Base-by-base conservation (phyloP, 2,113 vertebrate genomes). In the Bothrops jararaca region DNA sequence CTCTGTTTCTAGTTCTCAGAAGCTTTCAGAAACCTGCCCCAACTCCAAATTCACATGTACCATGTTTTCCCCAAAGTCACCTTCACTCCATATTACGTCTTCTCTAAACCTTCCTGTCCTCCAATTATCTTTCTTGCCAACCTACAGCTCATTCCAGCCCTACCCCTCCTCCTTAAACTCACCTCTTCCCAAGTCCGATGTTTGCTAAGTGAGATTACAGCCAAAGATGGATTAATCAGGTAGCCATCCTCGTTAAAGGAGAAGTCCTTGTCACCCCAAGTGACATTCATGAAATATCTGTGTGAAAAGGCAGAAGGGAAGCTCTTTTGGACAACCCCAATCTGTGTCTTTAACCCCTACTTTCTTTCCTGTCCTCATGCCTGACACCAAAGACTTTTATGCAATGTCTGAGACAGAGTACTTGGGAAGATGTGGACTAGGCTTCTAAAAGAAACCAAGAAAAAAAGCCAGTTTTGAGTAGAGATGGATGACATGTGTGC, bases 261-360 rank as follows among this genome's bases (percentile, higher is more conserved):
- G 94, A 99, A 99, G 90, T 99, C 99, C 90, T 98, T 97, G 93
- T 98, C 98, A 1, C 98, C 98, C 95, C 99, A 98, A 0, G 99
- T 98, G 97, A 99, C 99, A 96, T 99, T 99, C 97, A 97, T 98
- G 97, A 99, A 99, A 97, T 99, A 99, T 96, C 99, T 99, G 95
- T 8, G 34, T 10, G 50, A 97, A 86, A n/a, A 91, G 90, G 88
- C 42, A 22, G 54, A 39, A 57, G 2, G 48, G 11, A 86, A 57
- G 50, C 7, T 3, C 1, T 23, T 45, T 11, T 92, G 60, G 74
- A 90, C 88, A 90, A 42, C 45, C 54, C 26, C n/a, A 15, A 53
- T 34, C 22, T 23, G 26, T 12, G n/a, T 13, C 39, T 90, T 39
- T 39, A 26, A 45, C 52, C 53, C 22, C 12, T 42, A 45, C 18